A percentile compares a stretch with the other conserved stretches of the same genome.
phyloP scores from a whole-genome alignment of 2,888 invertebrate genomes.

The Pomacea canaliculata region DNA sequence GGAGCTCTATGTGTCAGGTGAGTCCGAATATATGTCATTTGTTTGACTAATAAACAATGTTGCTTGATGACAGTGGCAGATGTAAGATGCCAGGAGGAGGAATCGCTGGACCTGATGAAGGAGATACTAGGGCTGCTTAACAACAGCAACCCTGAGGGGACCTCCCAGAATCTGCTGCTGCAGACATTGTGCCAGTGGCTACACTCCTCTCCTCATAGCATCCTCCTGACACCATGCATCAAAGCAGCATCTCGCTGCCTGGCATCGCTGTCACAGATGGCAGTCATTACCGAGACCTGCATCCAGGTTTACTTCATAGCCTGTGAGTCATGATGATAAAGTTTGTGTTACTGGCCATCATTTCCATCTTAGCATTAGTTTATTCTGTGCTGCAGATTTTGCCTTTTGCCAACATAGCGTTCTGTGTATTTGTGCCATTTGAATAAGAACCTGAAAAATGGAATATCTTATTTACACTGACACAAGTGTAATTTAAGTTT shows the following conservation, averaged over 20 bases:
- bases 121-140: constrained; percentile 63
- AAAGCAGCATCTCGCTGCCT: constrained; percentile 59
- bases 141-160: constrained; percentile 63
- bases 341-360: neutral
- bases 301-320: constrained; percentile 59
- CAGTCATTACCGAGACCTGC: constrained; percentile 60
- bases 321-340: constrained; percentile 26
- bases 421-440: too few species aligned
- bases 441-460: too few species aligned
- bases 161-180: constrained; percentile 46
- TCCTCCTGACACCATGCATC: constrained; percentile 62
- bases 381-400: too few species aligned
- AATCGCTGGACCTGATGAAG: constrained; percentile 59
- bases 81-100: constrained; percentile 47
- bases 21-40: too few species aligned
- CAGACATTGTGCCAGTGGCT: constrained; percentile 61
- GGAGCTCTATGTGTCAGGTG: too few species aligned
- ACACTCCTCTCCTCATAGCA: constrained; percentile 61
- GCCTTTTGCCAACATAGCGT: too few species aligned
- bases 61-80: constrained; percentile 15
- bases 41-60: too few species aligned
- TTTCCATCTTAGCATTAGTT: neutral
- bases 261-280: constrained; percentile 60
- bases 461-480: too few species aligned
- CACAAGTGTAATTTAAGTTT: too few species aligned